Conservation (phyloP, 1,140 invertebrate species). For the Lasioglossum albipes region DNA sequence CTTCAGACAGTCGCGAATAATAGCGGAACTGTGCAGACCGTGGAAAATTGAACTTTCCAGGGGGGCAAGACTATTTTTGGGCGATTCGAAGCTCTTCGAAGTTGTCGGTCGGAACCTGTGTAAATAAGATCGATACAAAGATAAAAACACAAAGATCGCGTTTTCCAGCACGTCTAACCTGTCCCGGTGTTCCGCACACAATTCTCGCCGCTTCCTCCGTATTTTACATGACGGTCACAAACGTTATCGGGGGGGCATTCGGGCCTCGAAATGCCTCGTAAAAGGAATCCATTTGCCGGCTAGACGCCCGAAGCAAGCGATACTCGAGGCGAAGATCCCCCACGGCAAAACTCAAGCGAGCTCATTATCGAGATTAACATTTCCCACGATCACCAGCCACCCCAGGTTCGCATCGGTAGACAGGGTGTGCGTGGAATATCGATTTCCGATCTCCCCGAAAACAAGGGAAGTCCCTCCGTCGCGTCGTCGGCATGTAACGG, state of each 20-base stretch:
- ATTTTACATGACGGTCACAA: no score
- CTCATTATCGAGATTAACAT: slow-evolving; percentile 45
- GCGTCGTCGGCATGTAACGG: neutral
- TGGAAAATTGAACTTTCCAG: no score
- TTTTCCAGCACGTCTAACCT: no score
- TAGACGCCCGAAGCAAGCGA: neutral
- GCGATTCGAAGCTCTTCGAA: no score
- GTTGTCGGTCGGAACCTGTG: no score
- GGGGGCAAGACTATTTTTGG: no score
- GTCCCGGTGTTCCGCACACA: no score
- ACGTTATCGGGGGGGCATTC: neutral
- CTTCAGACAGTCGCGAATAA: neutral
- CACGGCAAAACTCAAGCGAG: slow-evolving; percentile 3
- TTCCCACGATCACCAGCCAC: slow-evolving; percentile 20
- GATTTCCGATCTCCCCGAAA: slow-evolving; percentile 18
- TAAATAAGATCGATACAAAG: no score
- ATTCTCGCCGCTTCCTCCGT: no score
- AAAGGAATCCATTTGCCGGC: neutral
- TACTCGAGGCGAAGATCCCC: slow-evolving; percentile 10
- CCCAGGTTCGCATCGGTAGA: neutral
- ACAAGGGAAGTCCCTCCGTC: slow-evolving; percentile 4
- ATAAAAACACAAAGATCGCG: no score
- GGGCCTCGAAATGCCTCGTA: neutral
- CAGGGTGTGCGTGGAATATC: neutral
- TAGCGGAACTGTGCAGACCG: neutral